A percentile compares a stretch with the other conserved stretches of the same genome.
Evolutionary conservation across 2,888 invertebrate species (phyloP).

Genomic region (Alloscopus bannaensis): DNA sequence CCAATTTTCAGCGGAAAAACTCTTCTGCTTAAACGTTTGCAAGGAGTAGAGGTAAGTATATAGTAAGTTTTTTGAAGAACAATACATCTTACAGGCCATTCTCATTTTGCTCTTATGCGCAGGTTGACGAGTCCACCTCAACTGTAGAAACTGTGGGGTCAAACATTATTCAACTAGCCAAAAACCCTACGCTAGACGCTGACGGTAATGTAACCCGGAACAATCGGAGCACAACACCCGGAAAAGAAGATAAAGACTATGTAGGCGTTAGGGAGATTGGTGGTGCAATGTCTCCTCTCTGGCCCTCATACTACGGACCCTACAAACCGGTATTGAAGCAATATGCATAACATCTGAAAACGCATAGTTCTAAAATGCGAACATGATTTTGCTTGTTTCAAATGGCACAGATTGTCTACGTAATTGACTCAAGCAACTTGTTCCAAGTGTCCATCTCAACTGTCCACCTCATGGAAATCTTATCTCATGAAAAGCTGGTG

Average conservation of each 20-base stretch:
- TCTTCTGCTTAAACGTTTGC: constrained; percentile 84
- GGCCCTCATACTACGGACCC: constrained; percentile 83
- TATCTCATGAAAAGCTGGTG: constrained; percentile 81
- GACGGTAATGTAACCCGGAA: constrained; percentile 72
- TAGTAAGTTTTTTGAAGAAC: not conserved
- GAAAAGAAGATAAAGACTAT: constrained; percentile 77
- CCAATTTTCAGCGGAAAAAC: constrained; percentile 89
- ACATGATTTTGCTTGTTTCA: constrained; percentile 66
- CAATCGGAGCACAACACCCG: constrained; percentile 68
- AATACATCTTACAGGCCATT: not conserved
- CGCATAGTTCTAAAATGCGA: too few relatives aligned
- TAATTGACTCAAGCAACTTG: constrained; percentile 88
- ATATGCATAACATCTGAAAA: too few relatives aligned
- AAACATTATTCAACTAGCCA: constrained; percentile 82
- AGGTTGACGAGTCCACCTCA: constrained; percentile 83
- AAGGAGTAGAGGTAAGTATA: constrained; percentile 77
- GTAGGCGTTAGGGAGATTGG: constrained; percentile 84
- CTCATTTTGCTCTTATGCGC: not conserved
- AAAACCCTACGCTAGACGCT: constrained; percentile 22
- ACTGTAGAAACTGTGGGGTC: constrained; percentile 89
- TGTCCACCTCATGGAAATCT: constrained; percentile 85
- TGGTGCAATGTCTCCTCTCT: constrained; percentile 88
- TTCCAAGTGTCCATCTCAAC: constrained; percentile 91
- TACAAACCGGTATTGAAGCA: constrained; percentile 60
- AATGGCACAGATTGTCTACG: constrained; percentile 80